Evolutionary conservation across 2,113 vertebrate genomes (phyloP).

Genomic region (Takifugu bimaculatus): DNA sequence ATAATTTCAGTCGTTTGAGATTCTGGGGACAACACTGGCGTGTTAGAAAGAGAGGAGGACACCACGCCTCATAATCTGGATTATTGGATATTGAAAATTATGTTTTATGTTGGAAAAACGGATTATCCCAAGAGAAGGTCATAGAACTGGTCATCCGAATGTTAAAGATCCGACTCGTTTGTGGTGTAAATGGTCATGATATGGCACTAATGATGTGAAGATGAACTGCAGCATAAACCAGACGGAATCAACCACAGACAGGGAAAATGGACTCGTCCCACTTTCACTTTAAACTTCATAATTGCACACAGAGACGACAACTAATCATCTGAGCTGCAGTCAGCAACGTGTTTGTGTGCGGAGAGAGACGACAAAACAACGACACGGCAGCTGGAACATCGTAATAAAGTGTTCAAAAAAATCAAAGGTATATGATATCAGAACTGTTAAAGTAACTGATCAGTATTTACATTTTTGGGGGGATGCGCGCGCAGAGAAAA

Average conservation of each 20-base stretch:
- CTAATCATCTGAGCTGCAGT: conserved; percentile 22
- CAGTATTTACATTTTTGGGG: too few relatives aligned
- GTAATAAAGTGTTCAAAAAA: too few relatives aligned
- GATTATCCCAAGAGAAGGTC: conserved; percentile 5
- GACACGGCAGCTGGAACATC: too few relatives aligned
- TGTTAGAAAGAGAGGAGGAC: too few relatives aligned
- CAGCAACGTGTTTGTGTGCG: too few relatives aligned
- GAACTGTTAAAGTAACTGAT: too few relatives aligned
- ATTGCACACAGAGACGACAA: conserved; percentile 13
- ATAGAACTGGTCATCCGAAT: background rate
- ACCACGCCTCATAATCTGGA: background rate
- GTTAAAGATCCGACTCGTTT: conserved; percentile 1
- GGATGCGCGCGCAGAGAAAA: conserved; percentile 2
- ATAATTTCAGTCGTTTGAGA: too few relatives aligned
- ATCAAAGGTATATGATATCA: too few relatives aligned
- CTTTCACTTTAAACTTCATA: background rate
- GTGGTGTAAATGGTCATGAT: conserved; percentile 12
- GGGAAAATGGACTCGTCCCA: background rate
- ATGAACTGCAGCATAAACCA: background rate
- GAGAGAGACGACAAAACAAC: too few relatives aligned
- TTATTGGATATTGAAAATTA: background rate
- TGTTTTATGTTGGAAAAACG: background rate
- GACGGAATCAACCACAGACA: background rate
- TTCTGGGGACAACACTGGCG: background rate
- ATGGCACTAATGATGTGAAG: conserved; percentile 2